Percentiles rank a stretch among this genome's conserved stretches.
phyloP scores from a whole-genome alignment of 2,888 invertebrate species.

The Tetranychus piercei region DNA sequence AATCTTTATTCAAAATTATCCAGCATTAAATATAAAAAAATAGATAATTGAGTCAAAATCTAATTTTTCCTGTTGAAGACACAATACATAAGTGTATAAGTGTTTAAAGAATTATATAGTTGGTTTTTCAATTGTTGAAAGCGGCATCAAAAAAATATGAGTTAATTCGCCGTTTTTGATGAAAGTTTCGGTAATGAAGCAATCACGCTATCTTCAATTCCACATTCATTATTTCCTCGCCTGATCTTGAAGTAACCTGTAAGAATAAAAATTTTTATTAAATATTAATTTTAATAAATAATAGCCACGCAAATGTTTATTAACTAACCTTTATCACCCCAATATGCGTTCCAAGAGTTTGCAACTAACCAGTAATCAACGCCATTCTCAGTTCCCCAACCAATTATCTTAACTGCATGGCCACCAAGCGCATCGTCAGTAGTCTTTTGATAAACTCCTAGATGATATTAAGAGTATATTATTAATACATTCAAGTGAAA shows the following conservation, averaged over 20 bases:
- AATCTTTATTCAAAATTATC: too few species aligned
- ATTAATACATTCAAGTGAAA: too few species aligned
- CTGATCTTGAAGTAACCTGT: conserved; percentile 27
- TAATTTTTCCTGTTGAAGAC: too few species aligned
- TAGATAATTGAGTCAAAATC: too few species aligned
- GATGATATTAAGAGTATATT: too few species aligned
- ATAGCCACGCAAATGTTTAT: too few species aligned
- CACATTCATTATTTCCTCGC: conserved; percentile 35
- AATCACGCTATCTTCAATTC: conserved; percentile 34
- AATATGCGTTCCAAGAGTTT: conserved; percentile 83
- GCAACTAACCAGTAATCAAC: conserved; percentile 73
- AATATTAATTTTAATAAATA: neutral
- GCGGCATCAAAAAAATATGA: too few species aligned
- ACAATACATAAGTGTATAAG: too few species aligned
- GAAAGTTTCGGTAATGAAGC: conserved; percentile 30
- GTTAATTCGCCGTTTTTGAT: neutral
- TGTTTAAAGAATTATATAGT: too few species aligned
- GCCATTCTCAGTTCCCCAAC: conserved; percentile 65
- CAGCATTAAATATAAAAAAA: too few species aligned
- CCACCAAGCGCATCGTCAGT: conserved; percentile 34
- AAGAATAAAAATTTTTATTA: neutral
- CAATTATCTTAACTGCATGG: conserved; percentile 67
- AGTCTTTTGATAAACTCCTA: neutral
- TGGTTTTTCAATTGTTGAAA: too few species aligned
- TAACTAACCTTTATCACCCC: conserved; percentile 46